Percentiles rank a stretch among this genome's conserved stretches.
phyloP scores from a whole-genome alignment of 2,888 invertebrate genomes.

The Mactromeris polynyma region DNA sequence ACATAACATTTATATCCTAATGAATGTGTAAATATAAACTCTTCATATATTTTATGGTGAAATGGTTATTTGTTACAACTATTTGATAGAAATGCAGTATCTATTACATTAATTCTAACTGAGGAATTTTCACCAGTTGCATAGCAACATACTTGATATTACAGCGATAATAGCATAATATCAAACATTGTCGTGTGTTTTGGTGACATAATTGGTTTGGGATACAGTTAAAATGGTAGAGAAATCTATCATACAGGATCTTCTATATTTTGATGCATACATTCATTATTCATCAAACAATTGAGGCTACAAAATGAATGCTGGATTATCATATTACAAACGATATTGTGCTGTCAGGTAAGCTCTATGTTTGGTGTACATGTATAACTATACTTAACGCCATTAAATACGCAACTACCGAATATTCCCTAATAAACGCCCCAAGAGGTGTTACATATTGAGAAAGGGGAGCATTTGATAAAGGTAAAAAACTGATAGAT shows the following conservation, averaged over 20 bases:
- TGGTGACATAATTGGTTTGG: neutral
- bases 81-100: neutral
- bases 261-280: neutral
- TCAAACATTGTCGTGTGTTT: neutral
- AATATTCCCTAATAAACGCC: no score
- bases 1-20: neutral
- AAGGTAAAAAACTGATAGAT: no score
- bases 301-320: conserved; percentile 1
- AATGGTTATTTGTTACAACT: neutral
- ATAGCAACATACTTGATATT: conserved; percentile 1
- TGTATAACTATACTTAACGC: no score
- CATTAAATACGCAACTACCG: no score
- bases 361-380: neutral
- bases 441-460: no score
- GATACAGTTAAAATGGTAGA: neutral
- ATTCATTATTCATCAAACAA: neutral
- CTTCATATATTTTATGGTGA: neutral
- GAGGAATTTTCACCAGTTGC: neutral
- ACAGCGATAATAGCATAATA: neutral
- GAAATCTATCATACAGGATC: neutral
- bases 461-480: no score
- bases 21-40: neutral
- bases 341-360: conserved; percentile 15
- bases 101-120: neutral
- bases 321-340: conserved; percentile 24